Conservation (phyloP, 35 echinoderm and acorn worm genomes). For the Heliocidaris tuberculata region DNA sequence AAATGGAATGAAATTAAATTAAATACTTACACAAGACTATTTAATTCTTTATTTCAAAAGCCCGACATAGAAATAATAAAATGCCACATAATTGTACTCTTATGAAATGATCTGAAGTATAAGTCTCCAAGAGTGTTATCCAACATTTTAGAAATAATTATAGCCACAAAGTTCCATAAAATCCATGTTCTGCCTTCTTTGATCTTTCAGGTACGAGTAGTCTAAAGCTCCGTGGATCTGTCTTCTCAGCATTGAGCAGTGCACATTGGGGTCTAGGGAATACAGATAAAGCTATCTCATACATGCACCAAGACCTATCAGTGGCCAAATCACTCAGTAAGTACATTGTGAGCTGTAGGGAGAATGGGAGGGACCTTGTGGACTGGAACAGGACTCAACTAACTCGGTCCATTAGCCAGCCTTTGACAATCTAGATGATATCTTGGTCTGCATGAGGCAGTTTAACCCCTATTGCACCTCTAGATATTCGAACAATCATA, state of each 20-base stretch:
- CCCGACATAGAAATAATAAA: too few species aligned
- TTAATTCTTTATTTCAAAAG: too few species aligned
- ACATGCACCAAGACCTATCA: constrained; percentile 96
- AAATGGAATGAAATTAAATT: too few species aligned
- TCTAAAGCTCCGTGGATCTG: constrained; percentile 92
- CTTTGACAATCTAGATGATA: too few species aligned
- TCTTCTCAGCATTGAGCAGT: constrained; percentile 97
- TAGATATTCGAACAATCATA: background rate
- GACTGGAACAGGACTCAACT: too few species aligned
- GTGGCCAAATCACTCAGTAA: constrained; percentile 94
- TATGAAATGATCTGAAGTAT: too few species aligned
- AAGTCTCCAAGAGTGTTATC: too few species aligned
- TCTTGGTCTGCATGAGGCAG: too few species aligned
- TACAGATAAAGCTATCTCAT: constrained; percentile 86
- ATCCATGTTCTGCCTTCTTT: background rate
- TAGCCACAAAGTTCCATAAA: background rate
- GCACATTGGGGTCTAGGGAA: constrained; percentile 97
- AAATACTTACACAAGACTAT: too few species aligned
- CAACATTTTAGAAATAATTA: background rate
- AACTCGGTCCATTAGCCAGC: too few species aligned
- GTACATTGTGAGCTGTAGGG: background rate
- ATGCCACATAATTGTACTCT: too few species aligned
- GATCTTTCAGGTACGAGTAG: constrained; percentile 85
- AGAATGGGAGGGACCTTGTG: background rate
- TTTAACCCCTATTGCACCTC: background rate